These are phyloP conservation scores for Indicator indicator DNA, from an alignment of 2,113 vertebrate genomes.

Conservation along the genomic window DNA sequence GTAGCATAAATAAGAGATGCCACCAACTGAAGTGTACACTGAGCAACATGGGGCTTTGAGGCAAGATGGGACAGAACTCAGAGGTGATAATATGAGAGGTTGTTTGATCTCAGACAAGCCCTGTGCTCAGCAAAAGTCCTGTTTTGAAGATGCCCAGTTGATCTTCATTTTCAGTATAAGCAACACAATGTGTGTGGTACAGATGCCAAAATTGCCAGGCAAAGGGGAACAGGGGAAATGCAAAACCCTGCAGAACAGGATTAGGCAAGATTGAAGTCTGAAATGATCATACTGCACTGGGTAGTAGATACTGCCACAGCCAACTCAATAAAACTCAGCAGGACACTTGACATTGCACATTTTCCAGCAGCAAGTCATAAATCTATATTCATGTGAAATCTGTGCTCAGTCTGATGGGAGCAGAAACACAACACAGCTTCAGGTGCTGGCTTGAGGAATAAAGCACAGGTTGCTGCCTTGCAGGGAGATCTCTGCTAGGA, in stretches of 20 bases:
- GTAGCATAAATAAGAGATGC: conserved; percentile 15
- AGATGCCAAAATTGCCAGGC: background rate
- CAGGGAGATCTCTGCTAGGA: background rate
- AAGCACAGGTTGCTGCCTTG: conserved; percentile 35
- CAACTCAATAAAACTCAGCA: conserved; percentile 42
- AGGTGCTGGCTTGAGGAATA: conserved; percentile 24
- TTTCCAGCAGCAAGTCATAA: conserved; percentile 47
- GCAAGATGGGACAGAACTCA: background rate
- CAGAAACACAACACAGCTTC: background rate
- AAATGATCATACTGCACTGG: conserved; percentile 16
- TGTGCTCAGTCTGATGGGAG: background rate
- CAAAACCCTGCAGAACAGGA: conserved; percentile 28
- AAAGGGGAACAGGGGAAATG: background rate
- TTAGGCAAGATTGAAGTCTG: conserved; percentile 48
- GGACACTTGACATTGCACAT: conserved; percentile 48
- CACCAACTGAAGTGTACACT: conserved; percentile 6
- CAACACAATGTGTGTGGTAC: background rate
- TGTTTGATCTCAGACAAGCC: background rate
- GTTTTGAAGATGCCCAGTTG: background rate
- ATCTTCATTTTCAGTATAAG: background rate
- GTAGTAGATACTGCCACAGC: conserved; percentile 17
- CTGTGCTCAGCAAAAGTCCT: background rate
- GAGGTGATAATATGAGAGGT: background rate
- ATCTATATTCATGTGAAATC: conserved; percentile 35
- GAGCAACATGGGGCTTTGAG: background rate